Conservation (phyloP, 2,888 invertebrate genomes). For the Sarcophaga subvicina region DNA sequence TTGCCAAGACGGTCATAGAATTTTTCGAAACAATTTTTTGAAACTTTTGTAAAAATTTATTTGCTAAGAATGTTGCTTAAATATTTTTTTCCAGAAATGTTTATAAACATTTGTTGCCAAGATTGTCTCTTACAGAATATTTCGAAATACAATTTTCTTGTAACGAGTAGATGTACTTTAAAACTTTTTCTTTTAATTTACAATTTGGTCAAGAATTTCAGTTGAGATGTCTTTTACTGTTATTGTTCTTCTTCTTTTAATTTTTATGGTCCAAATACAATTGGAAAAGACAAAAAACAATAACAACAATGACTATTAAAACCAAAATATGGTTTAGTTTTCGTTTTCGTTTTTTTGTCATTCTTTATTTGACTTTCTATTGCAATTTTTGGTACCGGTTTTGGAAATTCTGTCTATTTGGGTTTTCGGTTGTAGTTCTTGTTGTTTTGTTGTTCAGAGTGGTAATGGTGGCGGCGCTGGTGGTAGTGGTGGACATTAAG, state of each 20-base stretch:
- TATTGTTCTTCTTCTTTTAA: constrained; percentile 32
- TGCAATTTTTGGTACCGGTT: background rate
- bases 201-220: no score
- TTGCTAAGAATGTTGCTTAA: no score
- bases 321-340: constrained; percentile 12
- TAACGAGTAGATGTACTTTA: background rate
- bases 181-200: no score
- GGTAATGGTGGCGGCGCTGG: background rate
- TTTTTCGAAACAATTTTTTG: background rate
- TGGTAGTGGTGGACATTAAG: constrained; percentile 52
- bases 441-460: constrained; percentile 1
- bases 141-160: background rate
- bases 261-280: constrained; percentile 4
- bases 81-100: no score
- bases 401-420: background rate
- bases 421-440: background rate
- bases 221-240: background rate
- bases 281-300: no score
- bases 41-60: no score
- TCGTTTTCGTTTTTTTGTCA: background rate
- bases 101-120: background rate
- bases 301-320: background rate
- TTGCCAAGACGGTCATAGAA: background rate
- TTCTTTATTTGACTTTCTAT: constrained; percentile 15
- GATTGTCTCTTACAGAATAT: background rate